Conservation (phyloP, 2,888 invertebrate genomes). For the Onchidella celtica region DNA sequence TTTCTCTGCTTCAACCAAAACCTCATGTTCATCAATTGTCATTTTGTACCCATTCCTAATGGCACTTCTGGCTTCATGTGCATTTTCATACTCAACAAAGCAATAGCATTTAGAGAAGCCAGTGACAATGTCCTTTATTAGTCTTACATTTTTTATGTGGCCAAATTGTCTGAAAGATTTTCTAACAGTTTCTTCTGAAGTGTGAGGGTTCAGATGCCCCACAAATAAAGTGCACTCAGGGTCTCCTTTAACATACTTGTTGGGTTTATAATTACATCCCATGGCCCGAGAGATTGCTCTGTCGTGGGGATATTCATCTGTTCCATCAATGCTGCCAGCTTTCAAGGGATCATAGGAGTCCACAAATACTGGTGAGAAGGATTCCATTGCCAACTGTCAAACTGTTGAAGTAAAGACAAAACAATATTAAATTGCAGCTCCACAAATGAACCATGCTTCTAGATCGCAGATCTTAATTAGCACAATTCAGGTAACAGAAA, state of each 20-base stretch:
- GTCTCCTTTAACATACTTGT: conserved; percentile 84
- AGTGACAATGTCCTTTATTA: conserved; percentile 91
- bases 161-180: conserved; percentile 84
- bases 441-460: too few species aligned
- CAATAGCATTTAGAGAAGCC: conserved; percentile 91
- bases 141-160: conserved; percentile 84
- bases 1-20: conserved; percentile 90
- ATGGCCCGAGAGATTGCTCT: conserved; percentile 88
- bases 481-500: background rate
- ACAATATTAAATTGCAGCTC: background rate
- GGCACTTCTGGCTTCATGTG: conserved; percentile 84
- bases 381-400: conserved; percentile 37
- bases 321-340: conserved; percentile 93
- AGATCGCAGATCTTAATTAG: too few species aligned
- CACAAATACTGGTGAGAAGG: conserved; percentile 75
- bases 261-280: conserved; percentile 81
- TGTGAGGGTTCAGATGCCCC: conserved; percentile 86
- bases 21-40: conserved; percentile 85
- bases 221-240: conserved; percentile 89
- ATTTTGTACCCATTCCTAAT: conserved; percentile 84
- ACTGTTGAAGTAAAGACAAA: background rate
- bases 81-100: conserved; percentile 89
- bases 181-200: conserved; percentile 83
- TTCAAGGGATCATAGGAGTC: conserved; percentile 89
- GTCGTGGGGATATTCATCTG: conserved; percentile 91